Conservation (phyloP, 2,797 vertebrate species). For the Leptoclinus maculatus region DNA sequence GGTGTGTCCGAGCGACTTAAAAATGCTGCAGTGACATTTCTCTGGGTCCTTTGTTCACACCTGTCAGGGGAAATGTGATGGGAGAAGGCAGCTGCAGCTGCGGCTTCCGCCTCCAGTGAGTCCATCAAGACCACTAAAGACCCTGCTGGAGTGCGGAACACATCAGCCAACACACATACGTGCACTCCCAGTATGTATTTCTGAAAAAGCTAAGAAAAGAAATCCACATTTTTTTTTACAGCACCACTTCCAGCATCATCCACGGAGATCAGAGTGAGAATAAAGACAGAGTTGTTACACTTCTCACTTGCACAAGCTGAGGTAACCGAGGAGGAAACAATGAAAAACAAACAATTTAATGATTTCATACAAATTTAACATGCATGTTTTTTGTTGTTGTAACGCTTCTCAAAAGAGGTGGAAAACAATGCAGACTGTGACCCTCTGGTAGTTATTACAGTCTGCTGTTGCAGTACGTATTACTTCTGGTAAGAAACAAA, state of each 20-base stretch:
- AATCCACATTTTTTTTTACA: slow-evolving; percentile 37
- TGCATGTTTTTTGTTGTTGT: slow-evolving; percentile 3
- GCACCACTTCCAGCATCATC: slow-evolving; percentile 31
- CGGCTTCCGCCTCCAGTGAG: slow-evolving; percentile 58
- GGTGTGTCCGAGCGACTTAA: slow-evolving; percentile 67
- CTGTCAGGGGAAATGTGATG: slow-evolving; percentile 78
- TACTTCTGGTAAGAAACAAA: slow-evolving; percentile 19
- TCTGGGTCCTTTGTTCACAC: slow-evolving; percentile 82
- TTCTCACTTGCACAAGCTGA: slow-evolving; percentile 2
- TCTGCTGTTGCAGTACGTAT: not conserved
- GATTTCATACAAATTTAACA: not conserved
- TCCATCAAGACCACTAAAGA: slow-evolving; percentile 48
- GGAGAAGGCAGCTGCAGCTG: slow-evolving; percentile 74
- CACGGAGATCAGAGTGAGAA: slow-evolving; percentile 26
- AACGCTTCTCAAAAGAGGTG: slow-evolving; percentile 12
- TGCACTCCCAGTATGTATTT: slow-evolving; percentile 17
- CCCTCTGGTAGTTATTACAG: not conserved
- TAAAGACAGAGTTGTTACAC: slow-evolving; percentile 1
- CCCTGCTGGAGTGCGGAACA: slow-evolving; percentile 45
- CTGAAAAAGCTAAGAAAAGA: slow-evolving; percentile 14
- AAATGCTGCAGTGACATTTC: slow-evolving; percentile 82
- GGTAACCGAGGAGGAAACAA: not conserved
- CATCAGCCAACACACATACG: not conserved
- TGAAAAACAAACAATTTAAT: slow-evolving; percentile 4
- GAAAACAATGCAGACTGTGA: not conserved